phyloP scores from a whole-genome alignment of 2,888 invertebrate genomes.

The Syrista parreyssii region DNA sequence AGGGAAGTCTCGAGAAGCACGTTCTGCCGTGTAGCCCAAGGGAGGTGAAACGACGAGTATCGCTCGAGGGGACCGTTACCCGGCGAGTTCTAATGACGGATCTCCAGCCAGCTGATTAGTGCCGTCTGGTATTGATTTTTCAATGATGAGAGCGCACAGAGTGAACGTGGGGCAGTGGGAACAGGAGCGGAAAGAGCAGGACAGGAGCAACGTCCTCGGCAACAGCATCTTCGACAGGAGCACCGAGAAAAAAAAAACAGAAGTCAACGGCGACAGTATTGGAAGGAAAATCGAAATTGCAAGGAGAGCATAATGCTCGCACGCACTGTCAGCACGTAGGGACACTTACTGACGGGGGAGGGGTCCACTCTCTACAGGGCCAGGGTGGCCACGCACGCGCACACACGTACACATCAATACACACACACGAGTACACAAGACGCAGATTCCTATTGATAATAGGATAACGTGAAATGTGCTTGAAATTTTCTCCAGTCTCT shows the following conservation, averaged over 20 bases:
- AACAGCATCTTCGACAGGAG: conserved; percentile 5
- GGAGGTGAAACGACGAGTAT: not conserved
- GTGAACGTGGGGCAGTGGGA: not conserved
- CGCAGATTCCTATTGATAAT: not conserved
- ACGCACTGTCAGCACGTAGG: conserved; percentile 21
- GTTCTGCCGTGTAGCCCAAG: conserved; percentile 1
- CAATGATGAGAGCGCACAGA: conserved; percentile 48
- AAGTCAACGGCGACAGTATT: not conserved
- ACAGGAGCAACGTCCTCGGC: conserved; percentile 15
- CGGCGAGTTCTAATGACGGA: conserved; percentile 51
- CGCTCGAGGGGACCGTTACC: conserved; percentile 28
- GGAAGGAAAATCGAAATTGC: not conserved
- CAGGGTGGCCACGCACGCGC: conserved; percentile 23
- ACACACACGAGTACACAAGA: conserved; percentile 6
- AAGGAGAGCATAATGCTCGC: not conserved
- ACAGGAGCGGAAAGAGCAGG: not conserved
- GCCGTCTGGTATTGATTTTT: conserved; percentile 64
- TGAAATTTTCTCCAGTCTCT: not conserved
- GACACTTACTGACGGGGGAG: conserved; percentile 25
- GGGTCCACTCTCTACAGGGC: conserved; percentile 35
- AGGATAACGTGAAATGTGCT: not conserved
- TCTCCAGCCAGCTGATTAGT: conserved; percentile 62
- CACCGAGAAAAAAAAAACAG: not conserved
- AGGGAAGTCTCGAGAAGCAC: conserved; percentile 12
- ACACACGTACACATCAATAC: conserved; percentile 36